phyloP scores from a whole-genome alignment of 2,113 vertebrate species.

The Macrotus californicus region DNA sequence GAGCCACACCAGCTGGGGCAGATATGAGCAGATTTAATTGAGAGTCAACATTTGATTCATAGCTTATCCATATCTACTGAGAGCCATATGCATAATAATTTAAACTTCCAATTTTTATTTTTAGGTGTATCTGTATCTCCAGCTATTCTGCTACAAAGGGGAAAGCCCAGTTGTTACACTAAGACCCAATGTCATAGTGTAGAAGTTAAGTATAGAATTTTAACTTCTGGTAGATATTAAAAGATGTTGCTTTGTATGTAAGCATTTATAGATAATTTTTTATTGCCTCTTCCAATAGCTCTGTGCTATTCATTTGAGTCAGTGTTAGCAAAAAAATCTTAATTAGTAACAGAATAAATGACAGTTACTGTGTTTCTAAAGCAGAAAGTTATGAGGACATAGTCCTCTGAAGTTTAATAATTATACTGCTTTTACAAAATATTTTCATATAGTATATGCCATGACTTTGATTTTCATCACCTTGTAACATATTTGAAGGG shows the following conservation, averaged over 20 bases:
- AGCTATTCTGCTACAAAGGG: not conserved
- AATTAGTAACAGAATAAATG: conserved; percentile 25
- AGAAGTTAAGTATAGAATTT: conserved; percentile 12
- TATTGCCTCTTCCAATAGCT: not conserved
- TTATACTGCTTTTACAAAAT: conserved; percentile 20
- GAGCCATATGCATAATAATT: not conserved
- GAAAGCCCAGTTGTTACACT: not conserved
- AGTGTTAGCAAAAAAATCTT: conserved; percentile 50
- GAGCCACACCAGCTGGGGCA: not conserved
- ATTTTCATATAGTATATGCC: not conserved
- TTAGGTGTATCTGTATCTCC: not conserved
- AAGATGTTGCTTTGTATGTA: conserved; percentile 7
- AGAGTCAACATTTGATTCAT: conserved; percentile 12
- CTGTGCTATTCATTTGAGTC: conserved; percentile 14
- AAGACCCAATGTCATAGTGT: not conserved
- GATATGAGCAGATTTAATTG: not conserved
- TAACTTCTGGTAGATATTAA: conserved; percentile 8
- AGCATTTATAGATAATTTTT: conserved; percentile 33
- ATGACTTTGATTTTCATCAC: conserved; percentile 53
- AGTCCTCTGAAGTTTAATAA: conserved; percentile 38
- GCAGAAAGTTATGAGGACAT: not conserved
- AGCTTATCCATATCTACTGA: not conserved
- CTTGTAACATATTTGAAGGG: conserved; percentile 51
- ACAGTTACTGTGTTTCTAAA: conserved; percentile 18
- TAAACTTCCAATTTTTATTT: conserved; percentile 10